Conservation (phyloP, 1,140 invertebrate genomes). For the Penaeus chinensis region DNA sequence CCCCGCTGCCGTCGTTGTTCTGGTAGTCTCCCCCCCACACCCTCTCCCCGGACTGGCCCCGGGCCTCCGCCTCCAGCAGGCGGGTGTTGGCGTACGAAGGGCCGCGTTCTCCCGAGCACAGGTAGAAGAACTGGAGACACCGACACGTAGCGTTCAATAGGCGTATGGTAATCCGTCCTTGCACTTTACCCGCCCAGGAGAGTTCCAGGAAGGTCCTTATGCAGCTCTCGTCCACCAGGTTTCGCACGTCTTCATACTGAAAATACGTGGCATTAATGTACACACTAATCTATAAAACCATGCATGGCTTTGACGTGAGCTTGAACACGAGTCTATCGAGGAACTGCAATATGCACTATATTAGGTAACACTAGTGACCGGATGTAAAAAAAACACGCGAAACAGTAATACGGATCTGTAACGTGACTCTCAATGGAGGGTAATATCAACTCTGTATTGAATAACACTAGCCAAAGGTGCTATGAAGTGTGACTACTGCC, state of each 20-base stretch:
- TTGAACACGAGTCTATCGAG: too few relatives aligned
- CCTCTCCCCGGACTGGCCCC: conserved; percentile 35
- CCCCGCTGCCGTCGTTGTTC: conserved; percentile 40
- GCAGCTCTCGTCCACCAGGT: conserved; percentile 30
- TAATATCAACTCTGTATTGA: too few relatives aligned
- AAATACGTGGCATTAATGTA: not conserved
- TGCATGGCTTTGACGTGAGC: too few relatives aligned
- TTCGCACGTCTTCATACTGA: conserved; percentile 39
- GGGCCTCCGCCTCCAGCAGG: conserved; percentile 32
- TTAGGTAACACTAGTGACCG: too few relatives aligned
- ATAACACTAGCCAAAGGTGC: too few relatives aligned
- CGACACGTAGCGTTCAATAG: conserved; percentile 29
- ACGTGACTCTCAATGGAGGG: too few relatives aligned
- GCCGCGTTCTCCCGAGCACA: conserved; percentile 44
- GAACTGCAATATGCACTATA: too few relatives aligned
- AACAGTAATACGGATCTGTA: too few relatives aligned
- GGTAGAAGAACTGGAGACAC: conserved; percentile 36
- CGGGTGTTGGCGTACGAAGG: conserved; percentile 41
- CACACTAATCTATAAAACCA: too few relatives aligned
- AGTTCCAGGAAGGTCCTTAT: conserved; percentile 34
- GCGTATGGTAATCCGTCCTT: conserved; percentile 24
- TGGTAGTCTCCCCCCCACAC: conserved; percentile 54
- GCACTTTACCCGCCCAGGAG: conserved; percentile 32
- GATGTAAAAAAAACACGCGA: too few relatives aligned
- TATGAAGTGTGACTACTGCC: too few relatives aligned